Conservation (phyloP, 2,113 vertebrate genomes). For the Rostratula benghalensis region DNA sequence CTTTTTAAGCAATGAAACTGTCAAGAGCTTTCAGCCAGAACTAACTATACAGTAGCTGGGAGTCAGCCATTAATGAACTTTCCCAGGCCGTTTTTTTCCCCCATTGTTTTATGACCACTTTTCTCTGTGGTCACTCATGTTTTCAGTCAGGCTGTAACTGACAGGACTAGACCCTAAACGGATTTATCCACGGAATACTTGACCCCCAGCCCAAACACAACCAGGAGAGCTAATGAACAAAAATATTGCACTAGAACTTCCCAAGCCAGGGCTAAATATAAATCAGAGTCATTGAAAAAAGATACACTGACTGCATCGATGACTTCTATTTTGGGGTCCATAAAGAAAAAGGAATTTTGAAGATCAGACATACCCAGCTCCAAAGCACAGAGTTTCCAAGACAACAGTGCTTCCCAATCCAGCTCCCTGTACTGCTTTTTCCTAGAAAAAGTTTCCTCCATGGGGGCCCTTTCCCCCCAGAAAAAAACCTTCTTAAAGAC, state of each 20-base stretch:
- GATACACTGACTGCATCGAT: not conserved
- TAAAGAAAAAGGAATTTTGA: not conserved
- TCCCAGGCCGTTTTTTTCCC: not conserved
- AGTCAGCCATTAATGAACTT: conserved; percentile 15
- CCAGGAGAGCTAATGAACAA: not conserved
- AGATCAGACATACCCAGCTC: not conserved
- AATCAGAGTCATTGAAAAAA: conserved; percentile 6
- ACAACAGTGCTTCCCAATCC: conserved; percentile 28
- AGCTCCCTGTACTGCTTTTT: not conserved
- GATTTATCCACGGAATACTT: not conserved
- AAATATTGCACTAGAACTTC: not conserved
- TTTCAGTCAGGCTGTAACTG: not conserved
- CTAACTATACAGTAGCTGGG: not conserved
- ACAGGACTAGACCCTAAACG: not conserved
- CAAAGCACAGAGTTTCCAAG: conserved; percentile 49
- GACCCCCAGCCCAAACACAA: not conserved
- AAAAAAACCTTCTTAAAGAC: not conserved
- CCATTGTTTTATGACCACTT: not conserved
- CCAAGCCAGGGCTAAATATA: not conserved
- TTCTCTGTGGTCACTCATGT: not conserved
- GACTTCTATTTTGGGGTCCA: conserved; percentile 1
- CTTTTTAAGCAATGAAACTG: not conserved
- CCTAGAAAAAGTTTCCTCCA: not conserved
- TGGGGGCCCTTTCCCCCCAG: not conserved
- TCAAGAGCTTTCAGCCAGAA: not conserved